These are phyloP conservation scores for Stomatorhinus ivindoensis DNA, from an alignment of 2,113 vertebrate species.

Conservation along the genomic window DNA sequence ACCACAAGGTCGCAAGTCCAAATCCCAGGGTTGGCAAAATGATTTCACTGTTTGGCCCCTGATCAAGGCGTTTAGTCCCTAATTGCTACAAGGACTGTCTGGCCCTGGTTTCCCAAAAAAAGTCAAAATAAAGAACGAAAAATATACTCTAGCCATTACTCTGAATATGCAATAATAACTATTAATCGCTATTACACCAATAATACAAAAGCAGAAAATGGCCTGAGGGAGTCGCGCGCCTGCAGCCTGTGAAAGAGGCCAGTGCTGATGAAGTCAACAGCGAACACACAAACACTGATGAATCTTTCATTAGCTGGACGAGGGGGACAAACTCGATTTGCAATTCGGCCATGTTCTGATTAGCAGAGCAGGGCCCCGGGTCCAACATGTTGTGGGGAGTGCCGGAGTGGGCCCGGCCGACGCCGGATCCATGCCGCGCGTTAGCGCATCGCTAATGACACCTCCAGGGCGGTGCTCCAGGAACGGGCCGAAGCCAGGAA, in stretches of 20 bases:
- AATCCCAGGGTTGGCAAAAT: neutral
- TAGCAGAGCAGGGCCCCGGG: neutral
- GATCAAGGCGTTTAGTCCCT: neutral
- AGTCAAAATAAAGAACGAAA: neutral
- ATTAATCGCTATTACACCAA: neutral
- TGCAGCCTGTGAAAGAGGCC: neutral
- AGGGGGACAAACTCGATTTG: neutral
- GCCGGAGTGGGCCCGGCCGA: neutral
- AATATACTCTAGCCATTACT: neutral
- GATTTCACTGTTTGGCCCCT: neutral
- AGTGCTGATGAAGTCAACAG: neutral
- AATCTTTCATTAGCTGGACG: constrained; percentile 12
- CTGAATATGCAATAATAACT: neutral
- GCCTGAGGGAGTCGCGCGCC: neutral
- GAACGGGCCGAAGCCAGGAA: neutral
- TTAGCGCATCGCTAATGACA: constrained; percentile 10
- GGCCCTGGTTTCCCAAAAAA: neutral
- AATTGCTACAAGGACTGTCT: neutral
- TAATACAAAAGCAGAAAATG: neutral
- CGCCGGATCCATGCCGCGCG: neutral
- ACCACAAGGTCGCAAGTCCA: neutral
- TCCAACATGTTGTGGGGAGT: neutral
- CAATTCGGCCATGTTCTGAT: neutral
- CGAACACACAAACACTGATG: neutral
- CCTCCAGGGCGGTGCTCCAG: neutral